These are phyloP conservation scores for Pristionchus japonicus DNA, from an alignment of 2,888 invertebrate genomes.

Conservation along the genomic window DNA sequence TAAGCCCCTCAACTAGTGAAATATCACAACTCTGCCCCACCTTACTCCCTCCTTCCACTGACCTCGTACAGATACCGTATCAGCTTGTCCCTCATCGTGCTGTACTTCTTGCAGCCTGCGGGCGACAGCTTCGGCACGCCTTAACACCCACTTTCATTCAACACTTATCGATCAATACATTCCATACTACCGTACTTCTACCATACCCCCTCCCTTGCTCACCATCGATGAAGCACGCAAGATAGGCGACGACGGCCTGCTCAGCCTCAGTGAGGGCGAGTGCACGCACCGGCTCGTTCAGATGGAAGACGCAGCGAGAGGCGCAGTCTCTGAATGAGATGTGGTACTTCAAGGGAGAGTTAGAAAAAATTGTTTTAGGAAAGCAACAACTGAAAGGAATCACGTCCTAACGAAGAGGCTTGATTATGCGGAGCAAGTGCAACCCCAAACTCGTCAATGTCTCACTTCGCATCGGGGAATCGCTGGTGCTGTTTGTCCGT, in stretches of 20 bases:
- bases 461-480: slow-evolving; percentile 51
- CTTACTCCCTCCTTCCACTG: background rate
- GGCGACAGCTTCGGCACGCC: slow-evolving; percentile 24
- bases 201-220: background rate
- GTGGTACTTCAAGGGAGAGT: no score
- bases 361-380: background rate
- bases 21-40: background rate
- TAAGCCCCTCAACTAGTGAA: background rate
- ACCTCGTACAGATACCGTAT: slow-evolving; percentile 39
- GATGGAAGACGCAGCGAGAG: slow-evolving; percentile 52
- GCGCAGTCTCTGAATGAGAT: slow-evolving; percentile 51
- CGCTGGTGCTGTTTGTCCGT: slow-evolving; percentile 48
- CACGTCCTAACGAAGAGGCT: background rate
- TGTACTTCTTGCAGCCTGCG: slow-evolving; percentile 4
- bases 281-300: slow-evolving; percentile 53
- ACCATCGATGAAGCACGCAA: slow-evolving; percentile 56
- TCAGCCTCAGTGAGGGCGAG: slow-evolving; percentile 54
- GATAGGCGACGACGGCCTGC: slow-evolving; percentile 53
- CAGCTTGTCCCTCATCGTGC: background rate
- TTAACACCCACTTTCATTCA: background rate
- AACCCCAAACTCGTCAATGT: no score
- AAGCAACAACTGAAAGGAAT: background rate
- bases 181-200: no score
- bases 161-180: background rate
- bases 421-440: no score